These are phyloP conservation scores for Eupelmus urozonus DNA, from an alignment of 2,888 invertebrate genomes.

Conservation along the genomic window DNA sequence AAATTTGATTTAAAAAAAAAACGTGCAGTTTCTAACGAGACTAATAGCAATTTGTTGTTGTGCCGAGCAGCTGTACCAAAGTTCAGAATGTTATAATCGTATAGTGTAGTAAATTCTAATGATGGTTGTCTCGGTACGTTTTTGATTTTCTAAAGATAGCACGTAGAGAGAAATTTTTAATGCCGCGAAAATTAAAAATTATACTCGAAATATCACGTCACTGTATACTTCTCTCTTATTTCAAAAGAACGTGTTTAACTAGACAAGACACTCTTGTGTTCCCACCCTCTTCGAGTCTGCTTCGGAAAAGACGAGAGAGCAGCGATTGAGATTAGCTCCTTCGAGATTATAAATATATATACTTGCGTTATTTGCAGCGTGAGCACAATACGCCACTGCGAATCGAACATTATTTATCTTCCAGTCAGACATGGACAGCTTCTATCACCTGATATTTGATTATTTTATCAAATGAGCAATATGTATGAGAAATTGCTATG, in stretches of 20 bases:
- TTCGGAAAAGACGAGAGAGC: conserved; percentile 16
- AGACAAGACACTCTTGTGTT: background rate
- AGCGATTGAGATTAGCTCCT: conserved; percentile 12
- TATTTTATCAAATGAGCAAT: no score
- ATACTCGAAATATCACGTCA: conserved; percentile 27
- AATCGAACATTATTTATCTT: conserved; percentile 23
- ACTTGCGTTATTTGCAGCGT: conserved; percentile 8
- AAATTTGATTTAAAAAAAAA: conserved; percentile 7
- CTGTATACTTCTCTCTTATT: conserved; percentile 24
- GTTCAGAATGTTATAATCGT: conserved; percentile 50
- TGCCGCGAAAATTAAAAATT: conserved; percentile 26
- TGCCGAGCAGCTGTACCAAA: conserved; percentile 34
- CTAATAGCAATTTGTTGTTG: conserved; percentile 42
- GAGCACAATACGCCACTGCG: conserved; percentile 11
- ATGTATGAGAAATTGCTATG: no score
- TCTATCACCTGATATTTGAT: conserved; percentile 27
- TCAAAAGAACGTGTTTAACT: conserved; percentile 33
- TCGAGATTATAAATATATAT: conserved; percentile 6
- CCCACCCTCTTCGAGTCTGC: conserved; percentile 17
- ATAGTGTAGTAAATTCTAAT: conserved; percentile 45
- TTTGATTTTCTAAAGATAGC: conserved; percentile 11
- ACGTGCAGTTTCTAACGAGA: conserved; percentile 31
- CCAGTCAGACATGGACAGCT: conserved; percentile 27
- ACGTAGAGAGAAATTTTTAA: conserved; percentile 8
- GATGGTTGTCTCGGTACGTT: conserved; percentile 34